phyloP scores from a whole-genome alignment of 2,888 invertebrate species.

The Teinopalpus imperialis region DNA sequence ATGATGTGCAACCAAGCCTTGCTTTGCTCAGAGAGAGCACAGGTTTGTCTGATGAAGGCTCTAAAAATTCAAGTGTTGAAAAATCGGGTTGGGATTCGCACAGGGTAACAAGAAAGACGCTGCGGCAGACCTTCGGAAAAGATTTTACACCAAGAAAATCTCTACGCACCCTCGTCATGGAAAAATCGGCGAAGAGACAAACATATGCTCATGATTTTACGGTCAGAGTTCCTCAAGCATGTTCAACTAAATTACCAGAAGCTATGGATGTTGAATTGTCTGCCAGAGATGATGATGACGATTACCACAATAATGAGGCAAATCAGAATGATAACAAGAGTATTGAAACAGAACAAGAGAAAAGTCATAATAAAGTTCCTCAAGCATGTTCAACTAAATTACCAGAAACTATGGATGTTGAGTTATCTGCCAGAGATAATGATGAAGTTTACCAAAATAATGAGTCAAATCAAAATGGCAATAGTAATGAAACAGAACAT shows the following conservation, averaged over 20 bases:
- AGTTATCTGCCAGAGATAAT: too few relatives aligned
- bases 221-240: conserved; percentile 35
- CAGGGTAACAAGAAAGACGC: conserved; percentile 63
- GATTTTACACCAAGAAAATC: conserved; percentile 67
- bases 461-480: too few relatives aligned
- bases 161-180: conserved; percentile 65
- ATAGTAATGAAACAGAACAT: too few relatives aligned
- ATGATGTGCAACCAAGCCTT: conserved; percentile 44
- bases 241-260: conserved; percentile 33
- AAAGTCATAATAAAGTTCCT: too few relatives aligned
- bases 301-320: background rate
- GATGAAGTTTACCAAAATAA: too few relatives aligned
- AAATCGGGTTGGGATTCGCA: conserved; percentile 74
- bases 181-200: conserved; percentile 61
- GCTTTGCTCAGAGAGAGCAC: conserved; percentile 49
- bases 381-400: too few relatives aligned
- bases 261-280: conserved; percentile 8
- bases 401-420: too few relatives aligned
- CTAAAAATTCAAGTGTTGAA: conserved; percentile 58
- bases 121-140: conserved; percentile 66
- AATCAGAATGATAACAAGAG: background rate
- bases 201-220: conserved; percentile 42
- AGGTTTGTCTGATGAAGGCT: conserved; percentile 45
- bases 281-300: conserved; percentile 7
- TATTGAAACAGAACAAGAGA: too few relatives aligned